Evolutionary conservation across 2,888 invertebrate genomes (phyloP), one percentile per base, ranked within the genome.

Genomic region (Tetragnatha montana): DNA sequence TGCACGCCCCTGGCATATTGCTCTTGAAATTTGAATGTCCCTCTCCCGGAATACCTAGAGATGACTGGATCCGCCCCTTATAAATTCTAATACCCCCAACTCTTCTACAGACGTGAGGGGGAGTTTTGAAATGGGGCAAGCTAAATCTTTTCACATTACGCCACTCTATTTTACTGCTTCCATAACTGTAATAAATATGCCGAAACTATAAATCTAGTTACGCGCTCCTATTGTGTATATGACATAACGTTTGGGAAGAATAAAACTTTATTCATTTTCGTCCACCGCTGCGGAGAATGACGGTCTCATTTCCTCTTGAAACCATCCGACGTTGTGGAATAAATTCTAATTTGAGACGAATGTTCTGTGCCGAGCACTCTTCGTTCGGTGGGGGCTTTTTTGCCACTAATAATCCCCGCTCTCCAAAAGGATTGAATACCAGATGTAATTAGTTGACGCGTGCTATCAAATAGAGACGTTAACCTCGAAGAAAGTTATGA

Each of bases 111-210:
- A 81, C 71, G 85, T 81, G 70, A 68, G 85, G 75, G 17, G 51
- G 35, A 84, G 70, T 51, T 81, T 89, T 85, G 85, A 81, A 85
- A 89, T 89, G 81, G 83, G 79, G 76, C 21, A 78, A 84, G 76
- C 75, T 85, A 89, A 89, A 89, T 89, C 89, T 85, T 89, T 81
- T 78, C 84, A 76, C 89, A 85, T 89, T 89, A 89, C 85, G 84
- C 73, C 75, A 71, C 70, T 85, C 80, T 88, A 88, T 88, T 88
- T 89, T 89, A 89, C 81, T 89, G 81, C 85, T 81, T 89, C 89
- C 81, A 85, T 89, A 89, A 85, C 84, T 85, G 89, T 85, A 85
- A 89, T 89, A 89, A 89, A 89, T 89, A 89, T 85, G 76, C 85
- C 84, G 81, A 89, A 74, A 85, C 85, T 85, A 85, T 89, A 89